Evolutionary conservation across 2,797 vertebrate genomes (phyloP), one percentile per base, ranked within the genome.

Genomic region (Cetoscarus ocellatus): DNA sequence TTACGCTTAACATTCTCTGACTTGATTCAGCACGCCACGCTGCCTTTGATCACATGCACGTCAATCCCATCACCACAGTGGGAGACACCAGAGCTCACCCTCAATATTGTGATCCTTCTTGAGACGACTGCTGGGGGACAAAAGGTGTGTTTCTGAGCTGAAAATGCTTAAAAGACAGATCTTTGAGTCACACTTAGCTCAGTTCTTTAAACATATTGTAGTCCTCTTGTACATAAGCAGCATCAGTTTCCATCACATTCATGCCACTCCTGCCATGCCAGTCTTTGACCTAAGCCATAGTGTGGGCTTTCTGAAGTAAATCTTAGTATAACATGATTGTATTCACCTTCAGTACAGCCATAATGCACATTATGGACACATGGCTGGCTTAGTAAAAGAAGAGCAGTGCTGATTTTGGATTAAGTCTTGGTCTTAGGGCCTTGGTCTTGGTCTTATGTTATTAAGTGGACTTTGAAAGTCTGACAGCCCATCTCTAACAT

Each of bases 321-420:
- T 17, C 18, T 64, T 65, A 69, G 73, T 63, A 56, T 60, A 18
- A 67, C 61, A 71, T 14, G 62, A 83, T 53, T 8, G 54, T 75
- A 67, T 73, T 66, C 47, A 48, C 60, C 62, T 64, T 69, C 40
- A 67, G 68, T 68, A 40, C 47, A 67, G 67, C 60, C 47, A 52
- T 73, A 77, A 84, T 51, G 70, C 78, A 88, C 82, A 89, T 74
- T 84, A 83, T 88, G 81, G 92, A 90, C 87, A 88, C 84, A 89
- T 51, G 88, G 75, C 69, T 87, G 88, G 85, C 80, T 89, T 85
- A 75, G 80, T 73, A 50, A 63, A 77, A 80, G 79, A 86, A 86
- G 71, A 83, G 67, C 83, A n/a, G 27, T 27, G 27, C 2, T 27
- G 27, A 27, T 27, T 27, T 27, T 27, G 27, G 27, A 27, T 27